These are phyloP conservation scores for Luidia sarsii DNA, from an alignment of 53 echinoderm and acorn worm species.

Conservation along the genomic window DNA sequence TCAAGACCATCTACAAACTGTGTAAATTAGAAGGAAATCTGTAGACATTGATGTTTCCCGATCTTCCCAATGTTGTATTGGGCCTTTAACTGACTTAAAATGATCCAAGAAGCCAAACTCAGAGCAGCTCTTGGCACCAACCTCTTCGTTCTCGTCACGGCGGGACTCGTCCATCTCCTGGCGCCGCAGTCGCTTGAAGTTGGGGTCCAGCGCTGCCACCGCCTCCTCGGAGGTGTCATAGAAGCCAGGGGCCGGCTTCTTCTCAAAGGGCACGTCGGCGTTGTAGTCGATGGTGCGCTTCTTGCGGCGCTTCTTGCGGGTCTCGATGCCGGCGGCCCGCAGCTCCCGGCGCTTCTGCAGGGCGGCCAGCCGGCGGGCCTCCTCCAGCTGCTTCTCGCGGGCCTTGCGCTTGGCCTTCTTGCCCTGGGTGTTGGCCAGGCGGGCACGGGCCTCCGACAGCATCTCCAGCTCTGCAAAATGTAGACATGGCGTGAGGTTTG, in stretches of 20 bases:
- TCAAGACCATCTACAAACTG: too few relatives aligned
- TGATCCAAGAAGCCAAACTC: too few relatives aligned
- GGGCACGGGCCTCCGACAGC: constrained; percentile 98
- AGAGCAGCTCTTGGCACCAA: too few relatives aligned
- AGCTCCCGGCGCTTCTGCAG: constrained; percentile 96
- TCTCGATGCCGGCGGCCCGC: constrained; percentile 93
- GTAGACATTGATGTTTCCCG: too few relatives aligned
- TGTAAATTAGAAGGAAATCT: too few relatives aligned
- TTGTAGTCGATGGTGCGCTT: constrained; percentile 98
- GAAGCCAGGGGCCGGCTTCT: constrained; percentile 95
- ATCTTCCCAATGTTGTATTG: too few relatives aligned
- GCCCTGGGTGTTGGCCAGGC: constrained; percentile 99
- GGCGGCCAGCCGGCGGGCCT: constrained; percentile 90
- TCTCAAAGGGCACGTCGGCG: constrained; percentile 99
- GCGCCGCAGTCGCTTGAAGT: constrained; percentile 88
- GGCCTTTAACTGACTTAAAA: too few relatives aligned
- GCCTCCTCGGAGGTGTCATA: constrained; percentile 78
- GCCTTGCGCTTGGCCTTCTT: constrained; percentile 99
- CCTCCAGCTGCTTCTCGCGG: constrained; percentile 94
- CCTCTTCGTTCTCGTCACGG: constrained; percentile 94
- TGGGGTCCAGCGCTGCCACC: constrained; percentile 73
- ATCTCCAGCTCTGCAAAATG: constrained; percentile 87
- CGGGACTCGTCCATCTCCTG: constrained; percentile 86
- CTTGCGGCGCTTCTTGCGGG: constrained; percentile 84
- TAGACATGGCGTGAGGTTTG: too few relatives aligned